phyloP scores from a whole-genome alignment of 2,888 invertebrate genomes.

The Metacarcinus magister region DNA sequence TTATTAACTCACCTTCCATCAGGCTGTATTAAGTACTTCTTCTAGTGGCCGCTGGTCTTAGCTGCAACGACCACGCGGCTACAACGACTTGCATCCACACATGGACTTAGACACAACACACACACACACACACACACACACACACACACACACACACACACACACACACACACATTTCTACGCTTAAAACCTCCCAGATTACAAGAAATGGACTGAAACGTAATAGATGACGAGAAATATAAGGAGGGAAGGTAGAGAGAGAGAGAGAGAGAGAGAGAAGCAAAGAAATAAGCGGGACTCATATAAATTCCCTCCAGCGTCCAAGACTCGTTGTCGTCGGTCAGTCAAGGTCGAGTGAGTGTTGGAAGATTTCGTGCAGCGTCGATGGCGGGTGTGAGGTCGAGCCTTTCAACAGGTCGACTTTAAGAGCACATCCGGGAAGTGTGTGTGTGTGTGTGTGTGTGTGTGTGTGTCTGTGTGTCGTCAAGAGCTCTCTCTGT shows the following conservation, averaged over 20 bases:
- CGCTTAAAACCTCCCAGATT: not conserved
- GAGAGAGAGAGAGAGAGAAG: not conserved
- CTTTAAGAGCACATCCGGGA: constrained; percentile 43
- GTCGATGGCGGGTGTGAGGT: not conserved
- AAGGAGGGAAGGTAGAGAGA: not conserved
- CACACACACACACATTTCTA: not conserved
- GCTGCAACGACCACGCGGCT: not conserved
- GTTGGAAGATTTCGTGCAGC: constrained; percentile 11
- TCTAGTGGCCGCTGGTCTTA: not conserved
- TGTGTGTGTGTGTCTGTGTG: not conserved
- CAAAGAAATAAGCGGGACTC: not conserved
- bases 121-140: constrained; percentile 30
- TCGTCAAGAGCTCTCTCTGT: not conserved
- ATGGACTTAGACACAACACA: not conserved
- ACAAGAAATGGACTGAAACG: not conserved
- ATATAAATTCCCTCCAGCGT: not conserved
- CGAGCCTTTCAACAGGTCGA: constrained; percentile 45
- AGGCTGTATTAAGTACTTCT: not conserved
- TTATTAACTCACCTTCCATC: not conserved
- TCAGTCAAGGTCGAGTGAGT: constrained; percentile 9
- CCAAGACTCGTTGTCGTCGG: not conserved
- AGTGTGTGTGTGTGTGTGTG: constrained; percentile 33
- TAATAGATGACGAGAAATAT: not conserved
- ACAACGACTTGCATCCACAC: not conserved
- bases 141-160: constrained; percentile 37